Percentiles rank a stretch among this genome's conserved stretches.
These are phyloP conservation scores for Fregetta grallaria DNA, from an alignment of 2,113 vertebrate genomes.

Conservation along the genomic window DNA sequence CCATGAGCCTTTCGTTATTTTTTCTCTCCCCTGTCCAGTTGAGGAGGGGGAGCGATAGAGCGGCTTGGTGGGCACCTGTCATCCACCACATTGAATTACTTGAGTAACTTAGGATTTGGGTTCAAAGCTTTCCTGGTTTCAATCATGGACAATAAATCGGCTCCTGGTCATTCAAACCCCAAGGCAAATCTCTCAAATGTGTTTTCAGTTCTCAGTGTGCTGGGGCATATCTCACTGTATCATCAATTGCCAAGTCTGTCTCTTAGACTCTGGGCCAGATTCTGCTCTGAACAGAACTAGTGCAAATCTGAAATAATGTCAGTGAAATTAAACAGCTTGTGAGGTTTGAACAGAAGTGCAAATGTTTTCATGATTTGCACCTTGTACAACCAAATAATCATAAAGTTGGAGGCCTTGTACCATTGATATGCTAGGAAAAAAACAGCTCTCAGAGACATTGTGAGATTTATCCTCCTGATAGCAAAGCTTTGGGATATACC, in stretches of 20 bases:
- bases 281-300: neutral
- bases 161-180: neutral
- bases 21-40: too few species aligned
- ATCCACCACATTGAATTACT: too few species aligned
- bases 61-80: too few species aligned
- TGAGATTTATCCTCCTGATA: neutral
- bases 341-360: neutral
- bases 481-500: neutral
- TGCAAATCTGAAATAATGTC: neutral
- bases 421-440: neutral
- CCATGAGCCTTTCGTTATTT: too few species aligned
- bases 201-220: too few species aligned
- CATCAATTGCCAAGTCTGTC: neutral
- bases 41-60: too few species aligned
- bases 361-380: neutral
- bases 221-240: neutral
- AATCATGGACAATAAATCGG: neutral
- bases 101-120: neutral
- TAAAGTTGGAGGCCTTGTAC: neutral
- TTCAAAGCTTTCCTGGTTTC: neutral
- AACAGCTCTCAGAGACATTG: rapidly evolving
- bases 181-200: neutral
- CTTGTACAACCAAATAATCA: neutral
- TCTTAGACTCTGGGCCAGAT: neutral
- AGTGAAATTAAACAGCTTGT: neutral